These are phyloP conservation scores for Pseudorhiza aurosa DNA, from an alignment of 30 jellyfish, hydroid and myxozoan genomes.

Conservation along the genomic window DNA sequence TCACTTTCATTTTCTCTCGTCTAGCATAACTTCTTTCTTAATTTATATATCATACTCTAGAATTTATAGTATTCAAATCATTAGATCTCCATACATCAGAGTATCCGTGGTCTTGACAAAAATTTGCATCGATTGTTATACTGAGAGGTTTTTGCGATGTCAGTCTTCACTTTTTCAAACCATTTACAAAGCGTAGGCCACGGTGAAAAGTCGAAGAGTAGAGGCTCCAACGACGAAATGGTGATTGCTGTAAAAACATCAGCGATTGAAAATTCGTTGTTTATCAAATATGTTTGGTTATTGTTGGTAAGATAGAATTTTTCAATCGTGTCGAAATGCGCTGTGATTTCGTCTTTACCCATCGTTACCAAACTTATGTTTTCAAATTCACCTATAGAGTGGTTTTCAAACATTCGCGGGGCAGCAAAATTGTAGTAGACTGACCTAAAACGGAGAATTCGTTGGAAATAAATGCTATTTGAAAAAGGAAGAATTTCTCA, in stretches of 20 bases:
- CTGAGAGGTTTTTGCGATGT: constrained; percentile 27
- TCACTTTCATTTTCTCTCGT: no score
- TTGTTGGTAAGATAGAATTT: constrained; percentile 16
- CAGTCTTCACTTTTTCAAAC: constrained; percentile 50
- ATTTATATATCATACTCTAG: no score
- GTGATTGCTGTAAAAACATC: constrained; percentile 40
- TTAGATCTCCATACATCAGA: not conserved
- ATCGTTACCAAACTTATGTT: constrained; percentile 40
- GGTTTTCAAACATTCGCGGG: constrained; percentile 50
- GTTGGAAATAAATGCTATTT: no score
- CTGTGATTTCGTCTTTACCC: constrained; percentile 49
- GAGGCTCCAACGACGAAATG: constrained; percentile 34
- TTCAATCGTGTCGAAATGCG: constrained; percentile 51
- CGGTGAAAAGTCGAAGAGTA: constrained; percentile 58
- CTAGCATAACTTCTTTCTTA: no score
- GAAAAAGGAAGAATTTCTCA: no score
- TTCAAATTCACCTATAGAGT: constrained; percentile 67
- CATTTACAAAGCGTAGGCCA: constrained; percentile 69
- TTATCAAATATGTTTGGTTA: not conserved
- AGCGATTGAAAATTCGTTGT: constrained; percentile 49
- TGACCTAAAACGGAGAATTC: constrained; percentile 23
- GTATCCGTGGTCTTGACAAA: not conserved
- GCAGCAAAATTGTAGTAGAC: constrained; percentile 59
- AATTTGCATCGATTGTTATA: constrained; percentile 3
- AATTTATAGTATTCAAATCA: no score